Evolutionary conservation across 2,888 invertebrate species (phyloP).

Genomic region (Acheta domesticus): DNA sequence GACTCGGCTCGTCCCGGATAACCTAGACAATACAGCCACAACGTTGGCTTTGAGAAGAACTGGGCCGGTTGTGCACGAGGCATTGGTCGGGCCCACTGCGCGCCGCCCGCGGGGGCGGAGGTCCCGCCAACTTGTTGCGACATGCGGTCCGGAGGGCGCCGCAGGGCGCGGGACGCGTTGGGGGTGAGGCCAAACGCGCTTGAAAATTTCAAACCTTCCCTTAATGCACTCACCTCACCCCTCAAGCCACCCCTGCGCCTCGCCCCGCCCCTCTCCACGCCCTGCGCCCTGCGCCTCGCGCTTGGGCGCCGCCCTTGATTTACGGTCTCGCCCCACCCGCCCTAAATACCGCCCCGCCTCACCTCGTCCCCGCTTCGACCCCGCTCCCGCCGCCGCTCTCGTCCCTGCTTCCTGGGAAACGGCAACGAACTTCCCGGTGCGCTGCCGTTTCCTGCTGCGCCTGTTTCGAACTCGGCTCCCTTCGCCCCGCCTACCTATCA

Average conservation of each 20-base stretch:
- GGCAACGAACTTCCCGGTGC: too few relatives aligned
- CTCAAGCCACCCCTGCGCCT: background rate
- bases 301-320: background rate
- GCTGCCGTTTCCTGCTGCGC: too few relatives aligned
- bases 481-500: too few relatives aligned
- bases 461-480: too few relatives aligned
- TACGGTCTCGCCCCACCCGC: background rate
- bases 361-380: background rate
- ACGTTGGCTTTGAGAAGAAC: too few relatives aligned
- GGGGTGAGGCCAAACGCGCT: background rate
- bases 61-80: too few relatives aligned
- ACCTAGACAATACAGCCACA: too few relatives aligned
- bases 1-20: too few relatives aligned
- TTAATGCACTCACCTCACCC: background rate
- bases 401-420: too few relatives aligned
- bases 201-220: constrained; percentile 10
- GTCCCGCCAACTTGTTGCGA: constrained; percentile 1
- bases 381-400: background rate
- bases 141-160: background rate
- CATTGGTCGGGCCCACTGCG: too few relatives aligned
- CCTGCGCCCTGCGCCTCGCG: background rate
- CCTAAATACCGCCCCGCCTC: background rate
- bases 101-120: background rate
- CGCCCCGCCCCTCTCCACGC: background rate
- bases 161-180: background rate